Evolutionary conservation across 2,888 invertebrate genomes (phyloP).

Genomic region (Epirrhoe alternata): DNA sequence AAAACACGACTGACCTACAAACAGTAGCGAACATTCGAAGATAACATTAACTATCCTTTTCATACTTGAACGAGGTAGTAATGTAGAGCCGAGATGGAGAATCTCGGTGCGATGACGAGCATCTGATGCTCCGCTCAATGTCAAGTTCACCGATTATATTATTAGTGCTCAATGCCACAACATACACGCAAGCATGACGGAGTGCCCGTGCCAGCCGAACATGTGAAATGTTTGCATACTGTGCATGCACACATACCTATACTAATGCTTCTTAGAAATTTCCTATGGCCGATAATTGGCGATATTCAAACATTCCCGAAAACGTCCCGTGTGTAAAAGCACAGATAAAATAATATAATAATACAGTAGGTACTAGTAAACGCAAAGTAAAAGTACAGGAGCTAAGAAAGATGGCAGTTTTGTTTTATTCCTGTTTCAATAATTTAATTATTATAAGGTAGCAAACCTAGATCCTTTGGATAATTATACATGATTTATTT

Average conservation of each 20-base stretch:
- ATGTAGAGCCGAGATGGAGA: conserved; percentile 71
- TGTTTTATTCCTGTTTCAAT: too few species aligned
- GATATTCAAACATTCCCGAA: neutral
- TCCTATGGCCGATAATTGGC: neutral
- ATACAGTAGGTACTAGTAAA: too few species aligned
- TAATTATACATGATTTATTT: too few species aligned
- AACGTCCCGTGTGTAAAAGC: neutral
- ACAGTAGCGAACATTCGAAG: conserved; percentile 74
- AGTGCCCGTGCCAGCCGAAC: conserved; percentile 59
- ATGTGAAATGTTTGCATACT: conserved; percentile 1
- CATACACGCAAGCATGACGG: conserved; percentile 77
- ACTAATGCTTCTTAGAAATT: neutral
- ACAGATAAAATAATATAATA: too few species aligned
- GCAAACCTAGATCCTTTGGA: too few species aligned
- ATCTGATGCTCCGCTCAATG: conserved; percentile 76
- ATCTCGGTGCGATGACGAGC: conserved; percentile 81
- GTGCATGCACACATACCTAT: neutral
- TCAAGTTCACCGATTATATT: conserved; percentile 85
- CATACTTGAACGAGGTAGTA: conserved; percentile 53
- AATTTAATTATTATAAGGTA: too few species aligned
- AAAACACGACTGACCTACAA: conserved; percentile 84
- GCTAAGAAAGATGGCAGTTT: too few species aligned
- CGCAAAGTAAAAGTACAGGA: too few species aligned
- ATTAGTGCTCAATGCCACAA: conserved; percentile 84
- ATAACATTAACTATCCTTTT: conserved; percentile 72